Conservation (phyloP, 2,888 invertebrate genomes). For the Yponomeuta cagnagella region DNA sequence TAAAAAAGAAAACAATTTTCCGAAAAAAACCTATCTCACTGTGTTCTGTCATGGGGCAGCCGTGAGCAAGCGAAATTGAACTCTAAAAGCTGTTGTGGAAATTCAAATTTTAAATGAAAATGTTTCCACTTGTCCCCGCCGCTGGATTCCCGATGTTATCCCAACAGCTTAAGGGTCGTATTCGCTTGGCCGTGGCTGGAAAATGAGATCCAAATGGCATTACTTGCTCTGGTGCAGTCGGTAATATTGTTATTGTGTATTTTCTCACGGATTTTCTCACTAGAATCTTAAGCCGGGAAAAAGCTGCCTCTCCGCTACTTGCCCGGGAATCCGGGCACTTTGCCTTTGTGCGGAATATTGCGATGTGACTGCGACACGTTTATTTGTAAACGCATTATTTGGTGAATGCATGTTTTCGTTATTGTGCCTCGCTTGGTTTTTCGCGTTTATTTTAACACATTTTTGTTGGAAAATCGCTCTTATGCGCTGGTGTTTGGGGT, state of each 20-base stretch:
- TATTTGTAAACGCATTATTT: constrained; percentile 1
- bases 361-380: neutral
- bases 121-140: neutral
- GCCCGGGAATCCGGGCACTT: neutral
- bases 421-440: neutral
- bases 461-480: neutral
- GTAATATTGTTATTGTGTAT: constrained; percentile 13
- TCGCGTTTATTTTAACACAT: neutral
- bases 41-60: too few species aligned
- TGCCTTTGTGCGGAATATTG: neutral
- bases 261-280: constrained; percentile 12
- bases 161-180: neutral
- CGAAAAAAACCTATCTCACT: too few species aligned
- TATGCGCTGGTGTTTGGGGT: too few species aligned
- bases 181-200: neutral
- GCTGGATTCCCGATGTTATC: neutral
- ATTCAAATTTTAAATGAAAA: constrained; percentile 6
- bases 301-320: neutral
- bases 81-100: constrained; percentile 3
- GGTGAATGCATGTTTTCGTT: neutral
- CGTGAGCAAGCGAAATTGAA: neutral
- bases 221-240: constrained; percentile 12
- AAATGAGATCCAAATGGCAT: constrained; percentile 12
- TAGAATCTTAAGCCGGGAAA: constrained; percentile 5
- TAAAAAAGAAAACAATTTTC: too few species aligned